Evolutionary conservation across 2,797 vertebrate species (phyloP).

Genomic region (Allenopithecus nigroviridis): DNA sequence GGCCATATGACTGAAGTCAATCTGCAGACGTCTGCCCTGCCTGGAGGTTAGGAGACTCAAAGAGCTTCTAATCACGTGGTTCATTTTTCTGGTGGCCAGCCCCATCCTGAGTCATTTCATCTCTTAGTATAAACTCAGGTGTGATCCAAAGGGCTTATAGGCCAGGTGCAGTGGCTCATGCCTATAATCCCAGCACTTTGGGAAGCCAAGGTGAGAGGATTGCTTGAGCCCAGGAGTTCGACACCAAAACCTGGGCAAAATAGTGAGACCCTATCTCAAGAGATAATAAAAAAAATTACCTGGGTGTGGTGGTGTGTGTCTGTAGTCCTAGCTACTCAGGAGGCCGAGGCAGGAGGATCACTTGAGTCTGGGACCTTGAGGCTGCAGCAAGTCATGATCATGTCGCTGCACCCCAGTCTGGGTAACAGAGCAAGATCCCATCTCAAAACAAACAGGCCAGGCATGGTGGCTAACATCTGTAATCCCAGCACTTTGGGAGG

Average conservation of each 20-base stretch:
- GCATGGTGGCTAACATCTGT: background rate
- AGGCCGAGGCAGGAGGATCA: background rate
- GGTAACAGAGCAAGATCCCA: background rate
- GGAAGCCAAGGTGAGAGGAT: background rate
- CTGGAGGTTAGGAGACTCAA: background rate
- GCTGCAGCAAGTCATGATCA: background rate
- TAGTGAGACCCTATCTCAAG: background rate
- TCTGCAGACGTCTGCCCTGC: background rate
- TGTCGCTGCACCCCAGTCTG: background rate
- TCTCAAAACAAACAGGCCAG: background rate
- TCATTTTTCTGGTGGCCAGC: background rate
- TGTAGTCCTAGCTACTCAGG: background rate
- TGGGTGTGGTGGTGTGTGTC: too few relatives aligned
- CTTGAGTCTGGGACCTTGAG: background rate
- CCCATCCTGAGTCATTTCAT: background rate
- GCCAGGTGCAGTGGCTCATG: too few relatives aligned
- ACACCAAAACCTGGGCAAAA: background rate
- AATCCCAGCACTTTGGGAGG: background rate
- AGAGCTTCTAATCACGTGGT: background rate
- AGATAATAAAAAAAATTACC: background rate
- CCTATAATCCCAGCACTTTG: background rate
- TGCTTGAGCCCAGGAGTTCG: background rate
- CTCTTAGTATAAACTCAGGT: background rate
- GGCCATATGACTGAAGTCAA: background rate
- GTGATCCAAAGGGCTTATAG: background rate